Evolutionary conservation across 2,797 vertebrate genomes (phyloP).

Genomic region (Lepidocolaptes lacrymiger): DNA sequence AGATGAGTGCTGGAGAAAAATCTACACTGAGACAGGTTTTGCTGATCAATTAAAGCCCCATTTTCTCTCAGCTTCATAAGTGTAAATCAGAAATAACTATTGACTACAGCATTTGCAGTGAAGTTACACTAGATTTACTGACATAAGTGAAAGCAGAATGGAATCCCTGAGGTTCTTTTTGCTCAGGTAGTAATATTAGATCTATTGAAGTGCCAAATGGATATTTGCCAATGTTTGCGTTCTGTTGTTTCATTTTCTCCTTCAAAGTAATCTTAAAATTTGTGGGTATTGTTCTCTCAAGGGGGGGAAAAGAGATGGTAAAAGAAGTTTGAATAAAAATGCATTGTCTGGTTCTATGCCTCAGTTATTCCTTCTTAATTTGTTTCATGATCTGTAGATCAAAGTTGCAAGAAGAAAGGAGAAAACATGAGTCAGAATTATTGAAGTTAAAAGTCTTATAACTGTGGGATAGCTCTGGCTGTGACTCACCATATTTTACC

Average conservation of each 20-base stretch:
- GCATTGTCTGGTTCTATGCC: neutral
- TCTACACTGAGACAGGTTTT: slow-evolving; percentile 61
- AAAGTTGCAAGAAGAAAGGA: neutral
- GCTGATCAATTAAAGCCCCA: slow-evolving; percentile 62
- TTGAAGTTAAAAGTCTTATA: neutral
- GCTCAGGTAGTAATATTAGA: slow-evolving; percentile 57
- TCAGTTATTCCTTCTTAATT: neutral
- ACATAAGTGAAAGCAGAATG: neutral
- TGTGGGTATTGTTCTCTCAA: neutral
- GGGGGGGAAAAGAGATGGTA: neutral
- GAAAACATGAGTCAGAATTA: neutral
- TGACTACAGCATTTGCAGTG: neutral
- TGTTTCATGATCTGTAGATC: neutral
- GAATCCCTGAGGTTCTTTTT: slow-evolving; percentile 12
- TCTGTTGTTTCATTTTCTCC: neutral
- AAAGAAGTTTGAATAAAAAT: neutral
- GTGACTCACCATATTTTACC: neutral
- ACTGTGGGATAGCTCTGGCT: neutral
- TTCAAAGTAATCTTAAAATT: neutral
- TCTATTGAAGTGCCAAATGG: slow-evolving; percentile 40
- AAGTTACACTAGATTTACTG: slow-evolving; percentile 22
- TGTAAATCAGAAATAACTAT: slow-evolving; percentile 51
- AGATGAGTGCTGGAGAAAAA: slow-evolving; percentile 63
- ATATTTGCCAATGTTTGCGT: slow-evolving; percentile 14
- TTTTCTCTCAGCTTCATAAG: slow-evolving; percentile 27